Evolutionary conservation across 92 coral and sea anemone genomes (phyloP).

Genomic region (Porites lobata): DNA sequence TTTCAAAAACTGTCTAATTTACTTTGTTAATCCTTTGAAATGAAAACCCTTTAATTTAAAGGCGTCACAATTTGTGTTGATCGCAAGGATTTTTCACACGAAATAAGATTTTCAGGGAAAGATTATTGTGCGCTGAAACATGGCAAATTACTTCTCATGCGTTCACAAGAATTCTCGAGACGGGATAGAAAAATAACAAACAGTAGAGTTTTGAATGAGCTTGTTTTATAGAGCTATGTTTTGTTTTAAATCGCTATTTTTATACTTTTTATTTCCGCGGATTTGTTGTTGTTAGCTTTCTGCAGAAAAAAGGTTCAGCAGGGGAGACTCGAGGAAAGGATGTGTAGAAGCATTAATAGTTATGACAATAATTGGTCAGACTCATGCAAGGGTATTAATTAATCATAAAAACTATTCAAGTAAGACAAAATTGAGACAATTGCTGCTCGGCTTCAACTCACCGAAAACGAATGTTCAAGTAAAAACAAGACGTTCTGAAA

Average conservation of each 20-base stretch:
- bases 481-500: too few species aligned
- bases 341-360: neutral
- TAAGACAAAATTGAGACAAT: too few species aligned
- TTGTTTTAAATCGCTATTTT: conserved; percentile 16
- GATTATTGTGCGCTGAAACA: neutral
- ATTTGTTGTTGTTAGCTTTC: neutral
- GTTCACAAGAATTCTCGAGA: neutral
- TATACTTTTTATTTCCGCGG: conserved; percentile 4
- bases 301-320: neutral
- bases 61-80: conserved; percentile 24
- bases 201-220: too few species aligned
- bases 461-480: too few species aligned
- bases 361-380: neutral
- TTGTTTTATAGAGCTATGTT: neutral
- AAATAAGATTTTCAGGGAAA: neutral
- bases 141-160: neutral
- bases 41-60: neutral
- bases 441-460: too few species aligned
- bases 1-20: neutral
- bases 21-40: neutral
- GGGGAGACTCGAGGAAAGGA: neutral
- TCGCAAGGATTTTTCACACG: neutral
- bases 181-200: too few species aligned
- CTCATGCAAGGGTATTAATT: neutral
- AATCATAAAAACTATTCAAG: too few species aligned